These are phyloP conservation scores for Syritta pipiens DNA, from an alignment of 2,888 invertebrate genomes.

Conservation along the genomic window DNA sequence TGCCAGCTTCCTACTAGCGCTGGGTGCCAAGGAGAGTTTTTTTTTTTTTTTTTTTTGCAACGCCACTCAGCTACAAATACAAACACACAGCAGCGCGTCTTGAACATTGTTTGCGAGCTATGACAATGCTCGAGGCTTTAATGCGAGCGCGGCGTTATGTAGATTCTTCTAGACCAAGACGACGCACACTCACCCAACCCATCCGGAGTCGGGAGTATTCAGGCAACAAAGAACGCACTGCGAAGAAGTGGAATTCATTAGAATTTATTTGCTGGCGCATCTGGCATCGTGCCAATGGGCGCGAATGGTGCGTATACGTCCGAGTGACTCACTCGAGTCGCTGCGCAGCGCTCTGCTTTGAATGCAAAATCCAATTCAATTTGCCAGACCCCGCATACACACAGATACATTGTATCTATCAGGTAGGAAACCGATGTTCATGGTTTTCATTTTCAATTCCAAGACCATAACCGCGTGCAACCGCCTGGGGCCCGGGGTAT, in stretches of 20 bases:
- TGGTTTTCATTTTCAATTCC: conserved; percentile 65
- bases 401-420: not conserved
- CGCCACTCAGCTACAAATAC: no score
- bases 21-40: conserved; percentile 36
- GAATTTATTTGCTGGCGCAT: conserved; percentile 49
- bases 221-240: conserved; percentile 13
- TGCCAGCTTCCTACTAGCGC: conserved; percentile 54
- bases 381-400: no score
- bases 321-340: conserved; percentile 54
- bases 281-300: conserved; percentile 57
- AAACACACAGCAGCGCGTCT: no score
- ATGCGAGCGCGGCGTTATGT: conserved; percentile 3
- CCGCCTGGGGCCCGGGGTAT: conserved; percentile 18
- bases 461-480: conserved; percentile 47
- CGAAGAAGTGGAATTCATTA: conserved; percentile 36
- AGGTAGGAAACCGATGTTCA: conserved; percentile 42
- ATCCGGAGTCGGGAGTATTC: not conserved
- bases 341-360: conserved; percentile 19
- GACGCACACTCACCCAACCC: conserved; percentile 7
- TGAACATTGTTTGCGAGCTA: conserved; percentile 4
- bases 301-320: conserved; percentile 64
- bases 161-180: conserved; percentile 10
- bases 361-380: conserved; percentile 30
- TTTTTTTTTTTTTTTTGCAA: not conserved
- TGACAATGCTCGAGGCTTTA: conserved; percentile 23